Evolutionary conservation across 2,113 vertebrate genomes (phyloP), one percentile per base, ranked within the genome.

Genomic region (Damaliscus lunatus): DNA sequence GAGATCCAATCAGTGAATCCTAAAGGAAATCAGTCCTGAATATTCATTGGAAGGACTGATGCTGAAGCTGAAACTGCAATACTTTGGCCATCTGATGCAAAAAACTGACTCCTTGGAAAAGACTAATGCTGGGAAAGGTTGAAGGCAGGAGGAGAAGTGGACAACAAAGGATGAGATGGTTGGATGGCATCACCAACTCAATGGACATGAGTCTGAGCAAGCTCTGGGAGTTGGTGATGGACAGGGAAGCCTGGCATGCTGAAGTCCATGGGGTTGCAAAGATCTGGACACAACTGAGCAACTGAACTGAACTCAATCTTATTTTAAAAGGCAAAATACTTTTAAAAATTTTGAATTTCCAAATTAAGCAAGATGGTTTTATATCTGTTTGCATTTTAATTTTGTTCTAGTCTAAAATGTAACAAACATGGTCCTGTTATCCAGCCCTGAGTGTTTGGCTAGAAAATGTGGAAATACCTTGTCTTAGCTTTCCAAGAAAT

Each of bases 401-500:
- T 95, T 93, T 90, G 6, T 29, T 89, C 5, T 96, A 53, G 25
- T 90, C 29, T 88, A 84, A 97, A 91, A 55, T 29, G 87, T 85
- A 74, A 29, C 31, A 46, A 55, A 55, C 50, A 10, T 60, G n/a
- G 21, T 87, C 50, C 14, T 55, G 29, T 21, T 89, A 80, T 71
- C 84, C 13, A 64, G 43, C 12, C 19, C 27, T 21, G 27, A 86
- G 31, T 74, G 53, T 94, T 77, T 83, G 29, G 15, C 50, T 90
- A 55, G 67, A 91, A 78, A 78, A 80, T 67, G 19, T 62, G 40
- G 62, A 77, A 94, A 74, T 62, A 53, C 59, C 23, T 91, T 77
- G n/a, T 83, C 71, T 96, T 92, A 48, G 55, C 81, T 95, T 96
- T 94, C 27, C 78, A 96, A 93, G 60, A 33, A 95, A 21, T 78